Percentiles rank a stretch among this genome's conserved stretches.
These are phyloP conservation scores for Pithys albifrons DNA, from an alignment of 2,113 vertebrate species.

Conservation along the genomic window DNA sequence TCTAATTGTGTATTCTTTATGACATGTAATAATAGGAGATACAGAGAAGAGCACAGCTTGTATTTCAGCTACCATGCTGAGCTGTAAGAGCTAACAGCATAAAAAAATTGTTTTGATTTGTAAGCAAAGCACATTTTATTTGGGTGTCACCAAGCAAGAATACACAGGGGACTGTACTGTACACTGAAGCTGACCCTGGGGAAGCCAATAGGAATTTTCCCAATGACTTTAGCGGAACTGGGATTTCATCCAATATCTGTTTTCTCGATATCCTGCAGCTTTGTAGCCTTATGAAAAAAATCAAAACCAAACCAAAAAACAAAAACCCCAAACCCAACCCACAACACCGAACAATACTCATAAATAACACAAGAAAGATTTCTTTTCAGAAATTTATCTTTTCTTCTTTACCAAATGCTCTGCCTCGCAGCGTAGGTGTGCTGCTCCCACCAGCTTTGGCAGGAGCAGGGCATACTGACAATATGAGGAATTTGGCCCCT, in stretches of 20 bases:
- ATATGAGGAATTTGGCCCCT: not conserved
- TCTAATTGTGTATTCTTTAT: conserved; percentile 52
- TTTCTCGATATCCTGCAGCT: not conserved
- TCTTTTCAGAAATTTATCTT: not conserved
- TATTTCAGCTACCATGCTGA: conserved; percentile 23
- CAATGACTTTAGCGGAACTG: not conserved
- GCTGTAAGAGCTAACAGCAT: not conserved
- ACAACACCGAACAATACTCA: not conserved
- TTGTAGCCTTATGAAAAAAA: not conserved
- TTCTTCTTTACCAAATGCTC: not conserved
- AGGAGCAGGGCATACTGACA: not conserved
- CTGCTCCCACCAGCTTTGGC: not conserved
- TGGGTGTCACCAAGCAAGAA: conserved; percentile 6
- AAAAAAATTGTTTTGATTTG: not conserved
- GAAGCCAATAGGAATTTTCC: conserved; percentile 13
- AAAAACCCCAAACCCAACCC: not conserved
- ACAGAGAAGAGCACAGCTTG: conserved; percentile 24
- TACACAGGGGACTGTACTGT: not conserved
- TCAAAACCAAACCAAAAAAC: not conserved
- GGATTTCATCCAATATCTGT: not conserved
- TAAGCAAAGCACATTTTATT: conserved; percentile 43
- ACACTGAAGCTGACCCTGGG: not conserved
- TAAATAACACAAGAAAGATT: not conserved
- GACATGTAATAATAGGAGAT: conserved; percentile 58
- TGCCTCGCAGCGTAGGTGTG: not conserved